A percentile compares a stretch with the other conserved stretches of the same genome.
Evolutionary conservation across 2,113 vertebrate genomes (phyloP).

Genomic region (Leptobrachium leishanense): DNA sequence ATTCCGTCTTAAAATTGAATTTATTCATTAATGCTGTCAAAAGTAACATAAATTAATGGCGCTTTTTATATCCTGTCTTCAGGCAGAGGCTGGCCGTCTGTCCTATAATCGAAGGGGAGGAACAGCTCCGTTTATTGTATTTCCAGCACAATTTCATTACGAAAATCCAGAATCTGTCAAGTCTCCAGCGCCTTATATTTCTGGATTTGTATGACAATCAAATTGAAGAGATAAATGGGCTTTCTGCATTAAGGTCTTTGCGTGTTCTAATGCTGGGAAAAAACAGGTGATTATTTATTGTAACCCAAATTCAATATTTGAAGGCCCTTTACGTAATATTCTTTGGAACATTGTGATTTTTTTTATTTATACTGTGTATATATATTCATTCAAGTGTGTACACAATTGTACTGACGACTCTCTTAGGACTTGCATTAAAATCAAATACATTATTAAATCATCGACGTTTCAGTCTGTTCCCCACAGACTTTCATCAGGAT

Average conservation of each 20-base stretch:
- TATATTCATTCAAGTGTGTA: neutral
- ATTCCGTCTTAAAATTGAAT: no score
- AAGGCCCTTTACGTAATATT: neutral
- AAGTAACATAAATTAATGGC: no score
- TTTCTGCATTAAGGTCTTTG: constrained; percentile 79
- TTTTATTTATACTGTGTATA: neutral
- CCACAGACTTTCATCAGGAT: no score
- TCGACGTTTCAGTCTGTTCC: no score
- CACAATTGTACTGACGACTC: neutral
- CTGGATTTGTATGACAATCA: constrained; percentile 91
- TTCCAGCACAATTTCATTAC: constrained; percentile 91
- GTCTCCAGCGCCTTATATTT: constrained; percentile 83
- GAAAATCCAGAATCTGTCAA: constrained; percentile 82
- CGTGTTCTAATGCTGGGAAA: constrained; percentile 88
- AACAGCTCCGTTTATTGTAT: constrained; percentile 83
- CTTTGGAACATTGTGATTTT: neutral
- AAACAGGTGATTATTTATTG: constrained; percentile 77
- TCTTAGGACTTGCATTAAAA: no score
- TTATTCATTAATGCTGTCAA: no score
- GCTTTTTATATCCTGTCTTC: constrained; percentile 15
- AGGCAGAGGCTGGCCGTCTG: constrained; percentile 82
- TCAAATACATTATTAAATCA: no score
- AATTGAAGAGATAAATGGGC: constrained; percentile 85
- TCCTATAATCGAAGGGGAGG: constrained; percentile 77
- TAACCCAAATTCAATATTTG: neutral